These are phyloP conservation scores for Girardinus metallicus DNA, from an alignment of 2,797 vertebrate species.

Conservation along the genomic window DNA sequence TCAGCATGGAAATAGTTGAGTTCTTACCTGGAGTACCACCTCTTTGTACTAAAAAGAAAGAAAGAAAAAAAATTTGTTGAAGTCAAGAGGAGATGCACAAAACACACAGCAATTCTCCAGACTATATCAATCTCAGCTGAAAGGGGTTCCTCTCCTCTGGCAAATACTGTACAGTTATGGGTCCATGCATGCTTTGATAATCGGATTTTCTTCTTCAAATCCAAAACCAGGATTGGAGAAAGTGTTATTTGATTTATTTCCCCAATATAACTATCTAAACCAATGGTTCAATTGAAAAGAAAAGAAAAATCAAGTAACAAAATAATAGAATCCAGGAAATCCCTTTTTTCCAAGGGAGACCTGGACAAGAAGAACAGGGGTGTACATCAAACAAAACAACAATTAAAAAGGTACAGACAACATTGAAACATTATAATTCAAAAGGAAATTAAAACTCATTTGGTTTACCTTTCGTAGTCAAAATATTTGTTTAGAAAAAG, in stretches of 20 bases:
- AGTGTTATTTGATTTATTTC: neutral
- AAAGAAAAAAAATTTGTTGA: neutral
- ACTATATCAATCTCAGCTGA: neutral
- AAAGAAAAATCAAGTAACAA: neutral
- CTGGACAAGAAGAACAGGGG: too few species aligned
- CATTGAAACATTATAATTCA: neutral
- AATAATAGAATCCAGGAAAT: too few species aligned
- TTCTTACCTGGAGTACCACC: conserved; percentile 33
- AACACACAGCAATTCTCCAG: neutral
- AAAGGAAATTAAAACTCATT: neutral
- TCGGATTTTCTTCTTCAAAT: neutral
- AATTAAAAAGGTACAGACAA: neutral
- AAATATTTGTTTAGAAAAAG: neutral
- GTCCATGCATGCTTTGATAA: neutral
- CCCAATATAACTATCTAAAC: neutral
- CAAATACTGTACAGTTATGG: neutral
- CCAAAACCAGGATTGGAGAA: neutral
- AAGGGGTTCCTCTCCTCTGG: neutral
- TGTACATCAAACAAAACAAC: neutral
- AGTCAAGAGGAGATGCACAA: neutral
- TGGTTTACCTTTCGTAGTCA: neutral
- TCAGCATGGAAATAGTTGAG: neutral
- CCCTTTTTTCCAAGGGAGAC: too few species aligned
- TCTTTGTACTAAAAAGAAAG: conserved; percentile 28
- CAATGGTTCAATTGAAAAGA: neutral